phyloP scores from a whole-genome alignment of 1,140 invertebrate species.

The Hycleus cichorii region DNA sequence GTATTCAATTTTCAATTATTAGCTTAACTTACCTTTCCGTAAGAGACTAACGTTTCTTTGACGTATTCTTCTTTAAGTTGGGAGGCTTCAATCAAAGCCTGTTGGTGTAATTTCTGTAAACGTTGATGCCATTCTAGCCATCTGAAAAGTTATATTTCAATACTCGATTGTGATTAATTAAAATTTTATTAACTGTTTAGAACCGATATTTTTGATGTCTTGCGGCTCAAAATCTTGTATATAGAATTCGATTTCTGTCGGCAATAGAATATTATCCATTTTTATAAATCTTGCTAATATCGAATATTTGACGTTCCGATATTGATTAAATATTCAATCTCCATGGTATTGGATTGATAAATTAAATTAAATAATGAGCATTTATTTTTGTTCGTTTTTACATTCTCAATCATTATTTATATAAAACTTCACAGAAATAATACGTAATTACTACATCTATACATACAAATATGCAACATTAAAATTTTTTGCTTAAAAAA shows the following conservation, averaged over 20 bases:
- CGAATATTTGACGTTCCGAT: background rate
- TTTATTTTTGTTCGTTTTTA: background rate
- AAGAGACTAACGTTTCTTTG: constrained; percentile 60
- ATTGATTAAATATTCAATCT: background rate
- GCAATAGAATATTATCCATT: constrained; percentile 42
- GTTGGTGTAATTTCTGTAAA: constrained; percentile 69
- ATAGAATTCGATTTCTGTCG: constrained; percentile 46
- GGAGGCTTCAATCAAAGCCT: constrained; percentile 65
- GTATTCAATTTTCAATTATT: background rate
- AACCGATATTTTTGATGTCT: constrained; percentile 44
- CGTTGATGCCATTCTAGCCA: constrained; percentile 73
- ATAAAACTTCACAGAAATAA: constrained; percentile 12
- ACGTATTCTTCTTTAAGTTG: constrained; percentile 61
- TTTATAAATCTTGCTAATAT: constrained; percentile 4
- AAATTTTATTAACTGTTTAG: constrained; percentile 38
- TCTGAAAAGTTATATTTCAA: constrained; percentile 35
- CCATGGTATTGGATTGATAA: background rate
- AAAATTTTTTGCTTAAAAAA: background rate
- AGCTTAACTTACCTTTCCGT: constrained; percentile 49
- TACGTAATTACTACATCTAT: constrained; percentile 1
- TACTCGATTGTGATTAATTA: constrained; percentile 2
- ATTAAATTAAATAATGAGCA: no score
- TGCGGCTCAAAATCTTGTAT: constrained; percentile 43
- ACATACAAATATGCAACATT: constrained; percentile 11
- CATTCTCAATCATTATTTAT: constrained; percentile 2